These are phyloP conservation scores for Chondrosia reniformis DNA, from an alignment of 37 sponge, comb jelly and placozoan species.

Conservation along the genomic window DNA sequence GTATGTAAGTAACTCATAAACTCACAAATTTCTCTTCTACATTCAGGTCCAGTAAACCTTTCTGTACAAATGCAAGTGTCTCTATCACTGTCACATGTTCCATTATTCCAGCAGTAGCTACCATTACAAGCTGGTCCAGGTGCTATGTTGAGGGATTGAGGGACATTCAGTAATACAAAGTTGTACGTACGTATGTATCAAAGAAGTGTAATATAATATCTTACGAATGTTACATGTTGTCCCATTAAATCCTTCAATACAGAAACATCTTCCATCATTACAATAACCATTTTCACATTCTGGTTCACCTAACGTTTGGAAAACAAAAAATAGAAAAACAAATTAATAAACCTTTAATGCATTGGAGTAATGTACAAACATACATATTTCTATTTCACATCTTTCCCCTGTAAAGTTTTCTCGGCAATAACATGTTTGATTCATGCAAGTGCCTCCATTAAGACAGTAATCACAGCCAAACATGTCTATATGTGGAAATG, in stretches of 20 bases:
- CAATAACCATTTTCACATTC: not conserved
- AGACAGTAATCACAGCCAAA: not conserved
- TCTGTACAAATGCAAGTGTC: not conserved
- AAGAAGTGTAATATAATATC: too few species aligned
- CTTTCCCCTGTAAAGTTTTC: not conserved
- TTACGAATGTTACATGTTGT: not conserved
- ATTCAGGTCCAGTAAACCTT: not conserved
- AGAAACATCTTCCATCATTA: not conserved
- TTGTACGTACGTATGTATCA: too few species aligned
- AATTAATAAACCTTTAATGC: too few species aligned
- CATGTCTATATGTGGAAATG: too few species aligned
- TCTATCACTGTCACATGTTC: not conserved
- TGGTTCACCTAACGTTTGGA: not conserved
- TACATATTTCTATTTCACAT: constrained; percentile 15
- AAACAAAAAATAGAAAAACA: too few species aligned
- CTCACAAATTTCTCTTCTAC: not conserved
- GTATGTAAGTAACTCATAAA: not conserved
- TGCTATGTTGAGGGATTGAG: not conserved
- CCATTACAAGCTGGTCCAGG: not conserved
- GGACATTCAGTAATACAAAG: too few species aligned
- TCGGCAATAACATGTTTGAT: not conserved
- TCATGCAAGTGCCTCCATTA: not conserved
- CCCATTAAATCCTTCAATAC: not conserved
- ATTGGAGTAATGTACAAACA: too few species aligned
- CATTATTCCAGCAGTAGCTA: not conserved